Percentiles rank a stretch among this genome's conserved stretches.
These are phyloP conservation scores for Nansenia antarctica DNA, from an alignment of 2,113 vertebrate species.

Conservation along the genomic window DNA sequence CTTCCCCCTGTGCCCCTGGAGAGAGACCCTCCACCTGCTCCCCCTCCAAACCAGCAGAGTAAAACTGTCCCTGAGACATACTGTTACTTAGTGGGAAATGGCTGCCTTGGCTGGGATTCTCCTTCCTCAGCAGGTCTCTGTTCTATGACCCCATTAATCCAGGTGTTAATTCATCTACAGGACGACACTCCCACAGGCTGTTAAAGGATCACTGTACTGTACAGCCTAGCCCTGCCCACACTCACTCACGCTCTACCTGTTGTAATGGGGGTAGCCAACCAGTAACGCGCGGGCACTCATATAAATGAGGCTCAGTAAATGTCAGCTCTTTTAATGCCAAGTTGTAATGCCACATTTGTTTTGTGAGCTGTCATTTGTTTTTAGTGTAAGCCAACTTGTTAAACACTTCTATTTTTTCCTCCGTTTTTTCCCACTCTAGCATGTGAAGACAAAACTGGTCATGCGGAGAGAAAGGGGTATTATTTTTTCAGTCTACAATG, in stretches of 20 bases:
- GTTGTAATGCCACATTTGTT: conserved; percentile 63
- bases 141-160: conserved; percentile 71
- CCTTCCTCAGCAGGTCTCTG: conserved; percentile 64
- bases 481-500: conserved; percentile 46
- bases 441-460: conserved; percentile 21
- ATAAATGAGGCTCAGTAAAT: conserved; percentile 68
- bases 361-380: conserved; percentile 58
- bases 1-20: conserved; percentile 19
- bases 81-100: conserved; percentile 57
- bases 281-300: conserved; percentile 47
- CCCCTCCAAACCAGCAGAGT: conserved; percentile 56
- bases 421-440: not conserved
- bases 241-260: conserved; percentile 29
- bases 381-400: conserved; percentile 52
- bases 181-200: conserved; percentile 56
- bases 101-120: conserved; percentile 61
- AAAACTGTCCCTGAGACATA: conserved; percentile 46
- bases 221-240: conserved; percentile 12
- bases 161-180: conserved; percentile 72
- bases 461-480: conserved; percentile 33
- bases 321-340: conserved; percentile 64
- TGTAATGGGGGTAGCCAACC: conserved; percentile 51
- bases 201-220: conserved; percentile 41
- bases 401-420: not conserved
- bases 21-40: conserved; percentile 29